Evolutionary conservation across 2,888 invertebrate genomes (phyloP).

Genomic region (Sphecodes monilicornis): DNA sequence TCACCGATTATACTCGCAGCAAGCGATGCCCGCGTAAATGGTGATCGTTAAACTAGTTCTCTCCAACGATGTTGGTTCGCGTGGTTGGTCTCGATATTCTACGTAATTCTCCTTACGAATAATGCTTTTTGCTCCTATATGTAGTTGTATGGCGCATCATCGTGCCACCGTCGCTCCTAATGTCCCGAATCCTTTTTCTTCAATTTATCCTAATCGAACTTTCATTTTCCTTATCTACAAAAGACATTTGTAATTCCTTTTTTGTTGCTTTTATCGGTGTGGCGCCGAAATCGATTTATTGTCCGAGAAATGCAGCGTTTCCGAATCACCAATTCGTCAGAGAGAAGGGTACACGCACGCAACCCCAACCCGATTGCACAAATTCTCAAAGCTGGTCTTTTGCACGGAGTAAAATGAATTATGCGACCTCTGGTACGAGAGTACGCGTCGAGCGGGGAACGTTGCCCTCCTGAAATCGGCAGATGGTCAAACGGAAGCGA

Average conservation of each 20-base stretch:
- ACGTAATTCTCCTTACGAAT: background rate
- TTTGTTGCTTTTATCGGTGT: too few species aligned
- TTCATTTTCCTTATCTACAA: too few species aligned
- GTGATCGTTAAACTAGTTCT: background rate
- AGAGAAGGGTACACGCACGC: background rate
- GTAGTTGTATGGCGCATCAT: background rate
- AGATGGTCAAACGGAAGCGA: conserved; percentile 76
- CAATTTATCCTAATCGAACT: too few species aligned
- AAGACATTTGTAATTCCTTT: too few species aligned
- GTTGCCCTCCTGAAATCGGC: conserved; percentile 66
- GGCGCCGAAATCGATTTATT: too few species aligned
- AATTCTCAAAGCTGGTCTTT: conserved; percentile 47
- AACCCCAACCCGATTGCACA: conserved; percentile 14
- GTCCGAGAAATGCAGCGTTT: background rate
- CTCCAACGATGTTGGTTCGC: background rate
- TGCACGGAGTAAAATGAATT: conserved; percentile 44
- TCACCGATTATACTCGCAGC: background rate
- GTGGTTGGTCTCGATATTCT: background rate
- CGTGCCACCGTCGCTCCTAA: too few species aligned
- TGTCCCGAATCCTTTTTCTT: too few species aligned
- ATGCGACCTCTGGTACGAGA: conserved; percentile 38
- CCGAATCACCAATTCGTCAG: background rate
- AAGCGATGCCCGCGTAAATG: background rate
- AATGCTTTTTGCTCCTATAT: background rate
- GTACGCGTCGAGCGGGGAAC: conserved; percentile 13